Conservation (phyloP, 2,888 invertebrate genomes). For the Julus scandinavius region DNA sequence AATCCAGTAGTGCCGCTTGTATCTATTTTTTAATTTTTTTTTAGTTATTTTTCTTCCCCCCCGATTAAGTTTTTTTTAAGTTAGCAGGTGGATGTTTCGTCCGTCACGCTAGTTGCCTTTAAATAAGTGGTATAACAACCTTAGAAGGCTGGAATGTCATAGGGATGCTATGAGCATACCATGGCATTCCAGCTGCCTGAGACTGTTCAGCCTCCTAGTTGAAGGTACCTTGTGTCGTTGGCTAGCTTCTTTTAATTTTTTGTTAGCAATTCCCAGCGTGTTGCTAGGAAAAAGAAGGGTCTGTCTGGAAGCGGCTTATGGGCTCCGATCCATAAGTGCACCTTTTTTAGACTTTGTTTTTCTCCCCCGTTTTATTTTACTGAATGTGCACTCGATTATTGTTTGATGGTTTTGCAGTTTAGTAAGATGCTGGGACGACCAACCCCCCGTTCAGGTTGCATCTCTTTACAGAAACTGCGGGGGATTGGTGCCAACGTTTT, state of each 20-base stretch:
- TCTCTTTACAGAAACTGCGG: no score
- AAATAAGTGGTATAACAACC: no score
- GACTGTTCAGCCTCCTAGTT: no score
- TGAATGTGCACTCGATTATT: background rate
- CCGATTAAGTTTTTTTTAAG: background rate
- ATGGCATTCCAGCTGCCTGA: no score
- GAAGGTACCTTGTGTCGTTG: background rate
- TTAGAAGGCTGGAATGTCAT: no score
- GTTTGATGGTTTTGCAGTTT: background rate
- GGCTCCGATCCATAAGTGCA: slow-evolving; percentile 48
- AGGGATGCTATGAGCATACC: no score
- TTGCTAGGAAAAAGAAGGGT: slow-evolving; percentile 43
- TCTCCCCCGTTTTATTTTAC: background rate
- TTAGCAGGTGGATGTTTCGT: slow-evolving; percentile 54
- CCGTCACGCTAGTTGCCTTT: background rate
- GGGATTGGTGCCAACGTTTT: background rate
- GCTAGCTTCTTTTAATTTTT: slow-evolving; percentile 51
- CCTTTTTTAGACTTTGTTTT: slow-evolving; percentile 12
- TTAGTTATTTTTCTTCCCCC: background rate
- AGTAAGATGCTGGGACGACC: background rate
- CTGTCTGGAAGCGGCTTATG: slow-evolving; percentile 54
- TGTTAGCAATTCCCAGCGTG: background rate
- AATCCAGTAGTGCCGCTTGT: slow-evolving; percentile 38
- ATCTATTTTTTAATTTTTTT: background rate
- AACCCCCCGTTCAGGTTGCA: no score